Evolutionary conservation across 2,888 invertebrate species (phyloP).

Genomic region (Muscina levida): DNA sequence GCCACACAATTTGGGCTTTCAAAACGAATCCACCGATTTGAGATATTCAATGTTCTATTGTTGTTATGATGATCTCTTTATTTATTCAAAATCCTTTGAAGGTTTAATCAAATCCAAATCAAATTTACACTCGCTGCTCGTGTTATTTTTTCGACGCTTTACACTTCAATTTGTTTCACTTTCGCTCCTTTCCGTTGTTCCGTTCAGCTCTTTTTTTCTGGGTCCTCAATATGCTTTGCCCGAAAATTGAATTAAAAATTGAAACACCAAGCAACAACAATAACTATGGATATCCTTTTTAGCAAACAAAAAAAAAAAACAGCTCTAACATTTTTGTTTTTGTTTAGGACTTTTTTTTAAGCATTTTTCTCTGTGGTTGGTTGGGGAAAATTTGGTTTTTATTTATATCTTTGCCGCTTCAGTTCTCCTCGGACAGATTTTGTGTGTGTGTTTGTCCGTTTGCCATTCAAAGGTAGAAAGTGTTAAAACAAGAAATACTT

Average conservation of each 20-base stretch:
- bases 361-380: conserved; percentile 27
- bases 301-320: conserved; percentile 10
- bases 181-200: conserved; percentile 32
- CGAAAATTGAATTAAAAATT: conserved; percentile 61
- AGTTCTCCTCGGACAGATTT: conserved; percentile 22
- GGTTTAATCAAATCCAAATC: conserved; percentile 67
- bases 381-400: conserved; percentile 34
- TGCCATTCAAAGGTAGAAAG: conserved; percentile 13
- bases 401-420: conserved; percentile 49
- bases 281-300: conserved; percentile 53
- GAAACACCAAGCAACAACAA: conserved; percentile 53
- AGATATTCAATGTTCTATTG: background rate
- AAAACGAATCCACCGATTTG: background rate
- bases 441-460: conserved; percentile 8
- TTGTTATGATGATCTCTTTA: conserved; percentile 33
- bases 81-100: conserved; percentile 61
- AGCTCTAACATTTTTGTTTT: conserved; percentile 20
- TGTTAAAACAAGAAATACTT: conserved; percentile 21
- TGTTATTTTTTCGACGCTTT: conserved; percentile 51
- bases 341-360: too few relatives aligned
- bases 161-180: conserved; percentile 61
- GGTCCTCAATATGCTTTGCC: conserved; percentile 25
- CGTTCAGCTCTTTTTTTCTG: conserved; percentile 5
- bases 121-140: conserved; percentile 65
- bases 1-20: conserved; percentile 14